These are phyloP conservation scores for Trichonephila clavata DNA, from an alignment of 1,140 invertebrate genomes.

Conservation along the genomic window DNA sequence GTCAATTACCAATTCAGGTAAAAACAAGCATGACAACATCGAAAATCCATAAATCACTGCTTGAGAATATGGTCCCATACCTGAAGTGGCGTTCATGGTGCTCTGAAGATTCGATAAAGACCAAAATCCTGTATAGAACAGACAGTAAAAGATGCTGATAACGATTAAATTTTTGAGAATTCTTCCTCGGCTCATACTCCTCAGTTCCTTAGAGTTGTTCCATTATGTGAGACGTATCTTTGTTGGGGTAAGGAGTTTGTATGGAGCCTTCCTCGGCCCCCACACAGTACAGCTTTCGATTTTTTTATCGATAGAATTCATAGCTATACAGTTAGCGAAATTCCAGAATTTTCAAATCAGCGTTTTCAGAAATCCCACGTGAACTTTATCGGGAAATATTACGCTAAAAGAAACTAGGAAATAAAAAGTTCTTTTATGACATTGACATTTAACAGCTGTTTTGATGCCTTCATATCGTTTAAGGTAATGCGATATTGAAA, in stretches of 20 bases:
- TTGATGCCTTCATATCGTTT: neutral
- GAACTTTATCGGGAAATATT: no score
- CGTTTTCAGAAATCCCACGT: no score
- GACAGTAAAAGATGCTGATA: neutral
- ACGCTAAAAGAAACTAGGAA: neutral
- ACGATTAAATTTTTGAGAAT: conserved; percentile 49
- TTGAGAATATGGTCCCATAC: conserved; percentile 73
- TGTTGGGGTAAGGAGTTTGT: no score
- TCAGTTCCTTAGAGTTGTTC: no score
- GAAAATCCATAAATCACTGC: conserved; percentile 80
- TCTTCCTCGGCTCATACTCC: neutral
- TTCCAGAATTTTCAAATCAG: no score
- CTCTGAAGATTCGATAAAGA: conserved; percentile 71
- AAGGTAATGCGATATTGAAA: neutral
- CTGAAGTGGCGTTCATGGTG: conserved; percentile 68
- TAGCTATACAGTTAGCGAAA: no score
- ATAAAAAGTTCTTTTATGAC: neutral
- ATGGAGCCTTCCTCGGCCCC: no score
- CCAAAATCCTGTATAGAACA: conserved; percentile 74
- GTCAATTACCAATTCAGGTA: conserved; percentile 76
- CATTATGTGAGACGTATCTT: no score
- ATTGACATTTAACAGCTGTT: neutral
- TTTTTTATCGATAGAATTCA: no score
- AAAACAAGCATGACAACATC: conserved; percentile 75
- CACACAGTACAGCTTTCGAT: no score